A percentile compares a stretch with the other conserved stretches of the same genome.
These are phyloP conservation scores for Tetrao urogallus DNA, from an alignment of 2,113 vertebrate species.

Conservation along the genomic window DNA sequence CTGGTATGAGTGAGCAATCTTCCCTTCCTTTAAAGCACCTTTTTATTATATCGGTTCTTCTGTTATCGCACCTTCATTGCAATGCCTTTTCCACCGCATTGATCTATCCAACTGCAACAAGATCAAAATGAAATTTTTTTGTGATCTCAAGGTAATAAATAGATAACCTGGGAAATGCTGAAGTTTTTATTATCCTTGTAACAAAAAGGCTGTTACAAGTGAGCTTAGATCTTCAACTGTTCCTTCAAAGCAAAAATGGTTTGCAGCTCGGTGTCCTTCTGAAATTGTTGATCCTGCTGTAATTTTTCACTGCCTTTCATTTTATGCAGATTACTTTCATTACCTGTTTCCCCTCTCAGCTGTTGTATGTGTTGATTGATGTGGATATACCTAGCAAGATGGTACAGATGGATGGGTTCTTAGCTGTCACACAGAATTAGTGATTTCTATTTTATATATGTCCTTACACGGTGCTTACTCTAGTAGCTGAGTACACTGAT, in stretches of 20 bases:
- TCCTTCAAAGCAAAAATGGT: not conserved
- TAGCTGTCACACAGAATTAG: not conserved
- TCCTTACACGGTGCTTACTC: not conserved
- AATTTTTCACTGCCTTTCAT: not conserved
- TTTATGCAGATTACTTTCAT: not conserved
- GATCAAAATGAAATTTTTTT: not conserved
- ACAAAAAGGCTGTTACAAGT: not conserved
- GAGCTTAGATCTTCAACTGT: not conserved
- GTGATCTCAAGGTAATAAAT: not conserved
- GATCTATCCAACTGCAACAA: too few species aligned
- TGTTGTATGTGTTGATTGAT: not conserved
- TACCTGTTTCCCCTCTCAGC: not conserved
- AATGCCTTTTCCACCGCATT: too few species aligned
- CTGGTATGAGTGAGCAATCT: too few species aligned
- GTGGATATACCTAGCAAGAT: not conserved
- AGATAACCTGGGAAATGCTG: too few species aligned
- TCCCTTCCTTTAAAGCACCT: too few species aligned
- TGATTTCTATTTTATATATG: not conserved
- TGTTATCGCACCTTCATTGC: too few species aligned
- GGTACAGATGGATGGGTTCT: constrained; percentile 4
- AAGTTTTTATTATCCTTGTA: not conserved
- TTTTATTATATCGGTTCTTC: too few species aligned
- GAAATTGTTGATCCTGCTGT: not conserved
- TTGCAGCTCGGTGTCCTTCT: not conserved
- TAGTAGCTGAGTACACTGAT: accelerated